Conservation (phyloP, 2,113 vertebrate genomes). For the Brachypodius melanocephalos region DNA sequence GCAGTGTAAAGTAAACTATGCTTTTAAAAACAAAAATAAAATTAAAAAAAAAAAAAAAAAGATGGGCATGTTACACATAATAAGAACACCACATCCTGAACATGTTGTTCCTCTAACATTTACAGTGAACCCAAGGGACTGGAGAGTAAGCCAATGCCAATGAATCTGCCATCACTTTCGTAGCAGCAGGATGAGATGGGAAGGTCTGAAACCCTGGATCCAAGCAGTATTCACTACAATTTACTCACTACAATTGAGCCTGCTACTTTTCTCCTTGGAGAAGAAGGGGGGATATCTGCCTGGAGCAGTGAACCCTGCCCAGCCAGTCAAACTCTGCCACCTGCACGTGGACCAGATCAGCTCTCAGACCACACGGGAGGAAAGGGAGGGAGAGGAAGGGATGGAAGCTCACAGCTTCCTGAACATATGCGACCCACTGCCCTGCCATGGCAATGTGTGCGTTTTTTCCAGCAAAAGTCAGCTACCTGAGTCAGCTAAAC, state of each 20-base stretch:
- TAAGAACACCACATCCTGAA: neutral
- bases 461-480: neutral
- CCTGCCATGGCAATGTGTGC: neutral
- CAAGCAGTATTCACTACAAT: neutral
- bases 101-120: neutral
- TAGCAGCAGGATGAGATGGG: neutral
- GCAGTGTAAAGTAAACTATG: neutral
- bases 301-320: neutral
- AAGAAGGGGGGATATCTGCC: neutral
- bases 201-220: neutral
- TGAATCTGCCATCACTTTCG: constrained; percentile 4
- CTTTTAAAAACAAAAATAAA: no score
- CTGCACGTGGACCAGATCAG: neutral
- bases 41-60: neutral
- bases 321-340: neutral
- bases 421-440: neutral
- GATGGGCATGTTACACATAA: neutral
- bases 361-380: neutral
- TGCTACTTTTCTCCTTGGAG: neutral
- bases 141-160: neutral
- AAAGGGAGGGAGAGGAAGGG: constrained; percentile 62
- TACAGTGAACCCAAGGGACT: neutral
- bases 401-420: constrained; percentile 50
- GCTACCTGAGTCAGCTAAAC: constrained; percentile 16
- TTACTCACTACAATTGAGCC: neutral